Evolutionary conservation across 2,888 invertebrate species (phyloP).

Genomic region (Sphecodes monilicornis): DNA sequence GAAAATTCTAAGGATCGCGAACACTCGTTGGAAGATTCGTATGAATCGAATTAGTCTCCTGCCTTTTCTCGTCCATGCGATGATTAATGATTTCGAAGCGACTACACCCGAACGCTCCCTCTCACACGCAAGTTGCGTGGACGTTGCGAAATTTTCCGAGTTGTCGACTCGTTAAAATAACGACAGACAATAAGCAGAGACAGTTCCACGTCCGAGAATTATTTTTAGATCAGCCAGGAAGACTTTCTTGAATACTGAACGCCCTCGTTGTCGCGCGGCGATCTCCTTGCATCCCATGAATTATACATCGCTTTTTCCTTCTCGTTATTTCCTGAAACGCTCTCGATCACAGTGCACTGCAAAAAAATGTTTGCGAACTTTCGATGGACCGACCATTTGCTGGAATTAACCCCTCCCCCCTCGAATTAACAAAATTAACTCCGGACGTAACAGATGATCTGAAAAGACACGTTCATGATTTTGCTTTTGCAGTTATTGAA

Average conservation of each 20-base stretch:
- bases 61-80: neutral
- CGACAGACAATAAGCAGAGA: constrained; percentile 12
- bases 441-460: no score
- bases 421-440: neutral
- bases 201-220: constrained; percentile 26
- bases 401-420: neutral
- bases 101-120: no score
- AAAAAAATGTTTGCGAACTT: neutral
- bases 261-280: neutral
- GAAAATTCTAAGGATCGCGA: neutral
- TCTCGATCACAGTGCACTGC: neutral
- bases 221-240: constrained; percentile 40
- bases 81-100: neutral
- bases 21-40: neutral
- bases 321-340: constrained; percentile 14
- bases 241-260: constrained; percentile 17
- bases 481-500: no score
- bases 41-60: neutral
- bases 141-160: constrained; percentile 20
- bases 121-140: neutral
- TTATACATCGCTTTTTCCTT: constrained; percentile 12
- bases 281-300: constrained; percentile 11
- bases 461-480: no score
- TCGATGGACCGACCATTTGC: neutral
- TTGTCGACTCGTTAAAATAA: constrained; percentile 28